A percentile compares a stretch with the other conserved stretches of the same genome.
These are phyloP conservation scores for Stictonetta naevosa DNA, from an alignment of 2,113 vertebrate genomes.

Conservation along the genomic window DNA sequence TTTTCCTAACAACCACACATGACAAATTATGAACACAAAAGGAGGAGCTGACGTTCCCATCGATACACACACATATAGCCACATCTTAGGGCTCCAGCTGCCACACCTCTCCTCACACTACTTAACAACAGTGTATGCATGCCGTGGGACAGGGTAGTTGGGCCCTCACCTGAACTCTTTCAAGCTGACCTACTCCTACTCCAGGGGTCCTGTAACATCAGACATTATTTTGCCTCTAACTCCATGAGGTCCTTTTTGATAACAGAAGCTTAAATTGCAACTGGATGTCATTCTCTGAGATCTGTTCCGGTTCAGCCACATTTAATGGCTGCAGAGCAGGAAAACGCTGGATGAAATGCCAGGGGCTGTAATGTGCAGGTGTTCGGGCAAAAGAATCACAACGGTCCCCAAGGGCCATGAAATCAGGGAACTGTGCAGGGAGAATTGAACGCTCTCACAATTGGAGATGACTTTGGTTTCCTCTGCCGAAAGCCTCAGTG, in stretches of 20 bases:
- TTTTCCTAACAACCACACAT: background rate
- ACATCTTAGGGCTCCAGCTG: background rate
- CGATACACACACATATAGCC: rapidly evolving
- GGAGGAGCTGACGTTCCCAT: background rate
- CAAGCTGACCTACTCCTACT: background rate
- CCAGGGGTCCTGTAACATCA: background rate
- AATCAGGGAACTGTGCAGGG: conserved; percentile 19
- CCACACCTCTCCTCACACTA: background rate
- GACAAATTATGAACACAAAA: rapidly evolving
- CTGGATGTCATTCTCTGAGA: background rate
- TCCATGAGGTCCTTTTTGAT: background rate
- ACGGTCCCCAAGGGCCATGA: background rate
- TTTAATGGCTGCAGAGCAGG: background rate
- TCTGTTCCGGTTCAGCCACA: background rate
- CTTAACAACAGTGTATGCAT: background rate
- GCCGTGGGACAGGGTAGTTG: background rate
- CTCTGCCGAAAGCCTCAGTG: conserved; percentile 29
- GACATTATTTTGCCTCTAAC: background rate
- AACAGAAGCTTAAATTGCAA: background rate
- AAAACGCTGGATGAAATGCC: background rate
- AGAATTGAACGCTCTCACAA: conserved; percentile 37
- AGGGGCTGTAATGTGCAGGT: conserved; percentile 14
- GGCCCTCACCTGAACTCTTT: background rate
- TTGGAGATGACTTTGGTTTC: background rate
- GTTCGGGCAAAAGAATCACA: conserved; percentile 26